A percentile compares a stretch with the other conserved stretches of the same genome.
phyloP scores from a whole-genome alignment of 2,797 vertebrate species.

The Brachyalestes nurse region DNA sequence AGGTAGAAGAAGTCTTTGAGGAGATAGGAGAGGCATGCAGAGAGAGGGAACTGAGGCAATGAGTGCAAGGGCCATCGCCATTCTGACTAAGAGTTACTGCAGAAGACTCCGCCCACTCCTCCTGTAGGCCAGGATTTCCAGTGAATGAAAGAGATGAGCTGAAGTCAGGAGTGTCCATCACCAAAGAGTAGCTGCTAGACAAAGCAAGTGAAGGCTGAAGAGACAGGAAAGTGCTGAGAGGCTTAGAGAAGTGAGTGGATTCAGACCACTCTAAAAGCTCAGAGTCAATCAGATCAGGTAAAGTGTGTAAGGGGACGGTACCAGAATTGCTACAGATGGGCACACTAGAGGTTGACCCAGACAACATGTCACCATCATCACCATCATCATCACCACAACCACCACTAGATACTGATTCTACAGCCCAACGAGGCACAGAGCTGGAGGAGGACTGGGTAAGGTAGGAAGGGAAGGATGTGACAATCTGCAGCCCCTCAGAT shows the following conservation, averaged over 20 bases:
- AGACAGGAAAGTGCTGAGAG: constrained; percentile 70
- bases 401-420: constrained; percentile 73
- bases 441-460: constrained; percentile 75
- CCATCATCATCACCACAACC: constrained; percentile 74
- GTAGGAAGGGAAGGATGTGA: constrained; percentile 76
- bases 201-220: constrained; percentile 80
- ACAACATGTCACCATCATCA: constrained; percentile 80
- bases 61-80: constrained; percentile 61
- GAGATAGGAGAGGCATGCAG: constrained; percentile 66
- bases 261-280: constrained; percentile 66
- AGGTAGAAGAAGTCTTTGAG: constrained; percentile 59
- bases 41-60: constrained; percentile 65
- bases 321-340: constrained; percentile 68
- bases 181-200: constrained; percentile 78
- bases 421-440: constrained; percentile 78
- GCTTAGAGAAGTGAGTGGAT: constrained; percentile 69
- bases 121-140: constrained; percentile 61
- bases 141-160: constrained; percentile 76
- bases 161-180: constrained; percentile 68
- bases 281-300: constrained; percentile 75
- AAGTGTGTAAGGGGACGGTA: constrained; percentile 76
- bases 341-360: constrained; percentile 66
- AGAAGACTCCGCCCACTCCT: constrained; percentile 65
- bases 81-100: constrained; percentile 56
- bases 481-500: constrained; percentile 75